These are phyloP conservation scores for Ardeotis arabs DNA, from an alignment of 2,113 vertebrate species.

Conservation along the genomic window DNA sequence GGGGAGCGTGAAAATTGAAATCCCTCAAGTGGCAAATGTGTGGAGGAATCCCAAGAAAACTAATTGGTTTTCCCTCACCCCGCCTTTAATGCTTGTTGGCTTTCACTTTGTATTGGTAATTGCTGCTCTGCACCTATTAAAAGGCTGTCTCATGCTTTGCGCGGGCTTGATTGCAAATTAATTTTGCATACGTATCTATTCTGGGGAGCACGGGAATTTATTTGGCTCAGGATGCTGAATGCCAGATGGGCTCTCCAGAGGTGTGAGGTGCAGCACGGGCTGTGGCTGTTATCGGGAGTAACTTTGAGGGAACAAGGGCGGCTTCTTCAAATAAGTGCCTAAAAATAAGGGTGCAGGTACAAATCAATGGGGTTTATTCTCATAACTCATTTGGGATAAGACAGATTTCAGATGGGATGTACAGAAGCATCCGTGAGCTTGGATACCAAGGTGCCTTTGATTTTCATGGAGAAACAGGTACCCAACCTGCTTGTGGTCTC, in stretches of 20 bases:
- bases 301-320: background rate
- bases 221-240: background rate
- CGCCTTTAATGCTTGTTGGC: background rate
- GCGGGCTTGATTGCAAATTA: slow-evolving; percentile 12
- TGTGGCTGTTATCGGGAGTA: background rate
- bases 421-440: background rate
- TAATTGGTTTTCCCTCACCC: background rate
- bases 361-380: background rate
- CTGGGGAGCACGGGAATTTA: background rate
- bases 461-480: background rate
- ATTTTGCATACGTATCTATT: slow-evolving; percentile 43
- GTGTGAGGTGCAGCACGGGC: background rate
- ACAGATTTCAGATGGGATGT: background rate
- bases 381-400: background rate
- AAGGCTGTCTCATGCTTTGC: background rate
- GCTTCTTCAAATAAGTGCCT: background rate
- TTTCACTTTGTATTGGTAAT: slow-evolving; percentile 32
- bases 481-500: background rate
- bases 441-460: background rate
- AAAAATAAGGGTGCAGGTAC: background rate
- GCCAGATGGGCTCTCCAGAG: background rate
- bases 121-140: slow-evolving; percentile 41
- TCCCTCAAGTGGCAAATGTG: background rate
- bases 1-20: background rate
- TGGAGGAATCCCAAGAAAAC: slow-evolving; percentile 33